Conservation (phyloP, 2,888 invertebrate genomes). For the Leucophora obtusa region DNA sequence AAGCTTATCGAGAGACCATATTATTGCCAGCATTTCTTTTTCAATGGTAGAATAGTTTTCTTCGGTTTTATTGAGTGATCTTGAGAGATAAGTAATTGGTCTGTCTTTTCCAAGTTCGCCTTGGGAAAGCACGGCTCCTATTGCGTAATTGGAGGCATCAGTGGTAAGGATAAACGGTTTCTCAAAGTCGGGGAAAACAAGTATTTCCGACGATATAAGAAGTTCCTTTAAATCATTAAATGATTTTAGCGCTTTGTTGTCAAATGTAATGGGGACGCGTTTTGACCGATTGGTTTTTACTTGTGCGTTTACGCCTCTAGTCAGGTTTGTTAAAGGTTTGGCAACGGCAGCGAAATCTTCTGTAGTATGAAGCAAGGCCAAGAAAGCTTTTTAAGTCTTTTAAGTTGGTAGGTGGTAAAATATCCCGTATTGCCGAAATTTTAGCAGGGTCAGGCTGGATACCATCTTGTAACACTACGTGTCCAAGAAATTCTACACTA, state of each 20-base stretch:
- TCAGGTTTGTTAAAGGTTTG: constrained; percentile 38
- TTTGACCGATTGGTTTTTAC: constrained; percentile 42
- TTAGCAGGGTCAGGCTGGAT: constrained; percentile 38
- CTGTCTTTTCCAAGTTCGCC: constrained; percentile 39
- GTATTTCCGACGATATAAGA: constrained; percentile 46
- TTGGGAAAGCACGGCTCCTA: constrained; percentile 53
- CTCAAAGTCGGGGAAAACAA: constrained; percentile 39
- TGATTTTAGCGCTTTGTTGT: constrained; percentile 13
- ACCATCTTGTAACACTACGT: constrained; percentile 1
- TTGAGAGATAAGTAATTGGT: constrained; percentile 36
- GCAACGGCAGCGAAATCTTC: constrained; percentile 36
- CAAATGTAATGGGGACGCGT: constrained; percentile 25
- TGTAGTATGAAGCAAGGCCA: constrained; percentile 40
- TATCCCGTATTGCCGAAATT: background rate
- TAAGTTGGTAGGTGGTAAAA: constrained; percentile 33
- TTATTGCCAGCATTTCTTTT: constrained; percentile 54
- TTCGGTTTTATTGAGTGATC: constrained; percentile 42
- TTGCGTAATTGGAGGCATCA: no score
- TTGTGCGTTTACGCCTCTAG: constrained; percentile 39
- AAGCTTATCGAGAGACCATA: constrained; percentile 43
- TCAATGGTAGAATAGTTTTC: constrained; percentile 48
- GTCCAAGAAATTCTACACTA: constrained; percentile 40
- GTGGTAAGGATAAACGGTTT: constrained; percentile 42
- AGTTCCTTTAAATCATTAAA: constrained; percentile 40
- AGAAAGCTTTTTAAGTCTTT: constrained; percentile 49